Base-by-base conservation (phyloP, 1,140 invertebrate species). In the Trichogramma pretiosum region DNA sequence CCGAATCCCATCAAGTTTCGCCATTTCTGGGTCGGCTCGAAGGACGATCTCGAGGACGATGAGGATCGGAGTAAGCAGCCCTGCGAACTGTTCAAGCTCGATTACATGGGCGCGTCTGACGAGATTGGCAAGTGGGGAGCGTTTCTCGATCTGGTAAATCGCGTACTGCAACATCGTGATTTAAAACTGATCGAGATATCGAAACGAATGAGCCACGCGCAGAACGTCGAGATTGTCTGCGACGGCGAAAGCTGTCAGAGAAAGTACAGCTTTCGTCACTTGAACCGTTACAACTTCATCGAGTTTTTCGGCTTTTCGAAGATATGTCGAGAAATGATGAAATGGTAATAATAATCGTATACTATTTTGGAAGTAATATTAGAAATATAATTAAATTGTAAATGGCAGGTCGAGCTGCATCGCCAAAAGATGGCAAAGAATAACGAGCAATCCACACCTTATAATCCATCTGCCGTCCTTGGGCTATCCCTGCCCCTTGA, bases 391-490 rank as follows among this genome's bases (percentile, higher is more conserved):
- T 28, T 5, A 28, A 28, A 32, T 36, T 22, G n/a, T 36, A 19
- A 3, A 23, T 39, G 28, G 16, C 24, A 57, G 55, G 55, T 40
- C 40, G 3, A 35, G 46, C 14, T 45, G 53, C 10, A 21, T 38
- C 0, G 46, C 47, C 5, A 57, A 55, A 36, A 48, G 35, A 14
- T 57, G 55, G 55, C 2, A 42, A 0, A 24, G 24, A 3, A 11
- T 52, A 16, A 44, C 5, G 8, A 16, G 18, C 9, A n/a, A 33
- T 11, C 30, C 46, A 2, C 50, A 57, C 24, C 5, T 46, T 2
- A 45, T 55, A 7, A 48, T 57, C 11, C 55, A 57, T 32, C 16
- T 57, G 9, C 52, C 55, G 7, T 57, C 55, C 2, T 28, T 55
- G 40, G 37, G 50, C 28, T 53, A 45, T 22, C 24, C 47, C 8